phyloP scores from a whole-genome alignment of 2,888 invertebrate species.

The Machimus rusticus region DNA sequence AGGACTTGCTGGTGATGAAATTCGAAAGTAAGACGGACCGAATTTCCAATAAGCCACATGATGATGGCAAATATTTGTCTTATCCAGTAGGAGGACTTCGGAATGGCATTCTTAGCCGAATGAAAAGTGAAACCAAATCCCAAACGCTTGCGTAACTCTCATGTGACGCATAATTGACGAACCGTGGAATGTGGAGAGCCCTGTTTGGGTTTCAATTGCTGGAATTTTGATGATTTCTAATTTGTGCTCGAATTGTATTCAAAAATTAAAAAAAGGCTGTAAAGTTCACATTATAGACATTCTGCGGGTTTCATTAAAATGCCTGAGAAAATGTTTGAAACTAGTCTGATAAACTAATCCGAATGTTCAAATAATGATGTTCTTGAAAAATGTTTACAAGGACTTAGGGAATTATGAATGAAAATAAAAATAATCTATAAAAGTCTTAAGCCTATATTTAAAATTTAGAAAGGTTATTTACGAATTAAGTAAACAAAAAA shows the following conservation, averaged over 20 bases:
- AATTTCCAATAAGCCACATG: background rate
- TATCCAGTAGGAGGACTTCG: constrained; percentile 13
- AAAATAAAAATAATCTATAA: background rate
- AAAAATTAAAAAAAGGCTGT: background rate
- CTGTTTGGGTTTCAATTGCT: background rate
- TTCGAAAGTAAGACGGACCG: constrained; percentile 20
- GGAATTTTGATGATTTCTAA: background rate
- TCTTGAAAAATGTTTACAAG: background rate
- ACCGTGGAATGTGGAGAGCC: background rate
- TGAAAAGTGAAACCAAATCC: constrained; percentile 1
- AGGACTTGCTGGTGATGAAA: constrained; percentile 16
- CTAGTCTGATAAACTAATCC: background rate
- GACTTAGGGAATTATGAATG: background rate
- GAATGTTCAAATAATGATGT: background rate
- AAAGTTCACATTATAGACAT: background rate
- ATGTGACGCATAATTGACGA: background rate
- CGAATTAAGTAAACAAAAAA: too few relatives aligned
- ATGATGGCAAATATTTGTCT: constrained; percentile 26
- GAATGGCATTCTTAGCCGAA: constrained; percentile 4
- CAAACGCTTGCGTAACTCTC: background rate
- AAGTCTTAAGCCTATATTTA: background rate
- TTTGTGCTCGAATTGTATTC: background rate
- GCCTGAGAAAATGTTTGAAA: background rate
- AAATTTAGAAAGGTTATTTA: background rate
- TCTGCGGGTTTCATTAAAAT: background rate